Evolutionary conservation across 64 coral and sea anemone genomes (phyloP).

Genomic region (Porites australiensis): DNA sequence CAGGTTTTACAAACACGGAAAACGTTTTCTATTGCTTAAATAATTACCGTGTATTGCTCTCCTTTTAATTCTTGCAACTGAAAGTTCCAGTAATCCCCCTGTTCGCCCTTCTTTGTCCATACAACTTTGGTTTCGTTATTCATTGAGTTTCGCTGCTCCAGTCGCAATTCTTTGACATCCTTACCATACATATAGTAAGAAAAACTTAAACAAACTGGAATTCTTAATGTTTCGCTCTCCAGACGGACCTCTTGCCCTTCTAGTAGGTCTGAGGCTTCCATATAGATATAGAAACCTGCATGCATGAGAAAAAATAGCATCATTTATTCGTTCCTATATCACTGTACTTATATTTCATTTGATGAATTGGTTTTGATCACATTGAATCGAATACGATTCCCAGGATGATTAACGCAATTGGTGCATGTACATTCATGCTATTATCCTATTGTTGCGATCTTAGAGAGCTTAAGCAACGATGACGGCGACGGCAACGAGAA

Average conservation of each 20-base stretch:
- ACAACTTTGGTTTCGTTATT: neutral
- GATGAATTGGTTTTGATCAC: too few species aligned
- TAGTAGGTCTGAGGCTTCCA: conserved; percentile 30
- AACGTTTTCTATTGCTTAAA: too few species aligned
- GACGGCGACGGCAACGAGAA: too few species aligned
- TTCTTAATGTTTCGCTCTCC: conserved; percentile 7
- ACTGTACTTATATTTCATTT: too few species aligned
- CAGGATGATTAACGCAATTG: too few species aligned
- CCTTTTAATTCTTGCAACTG: neutral
- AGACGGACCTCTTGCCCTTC: conserved; percentile 2
- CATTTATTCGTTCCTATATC: too few species aligned
- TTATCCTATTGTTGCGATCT: too few species aligned
- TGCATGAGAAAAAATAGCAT: too few species aligned
- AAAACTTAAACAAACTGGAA: conserved; percentile 19
- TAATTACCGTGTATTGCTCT: conserved; percentile 37
- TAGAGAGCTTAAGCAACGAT: too few species aligned
- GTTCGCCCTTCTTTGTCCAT: conserved; percentile 8
- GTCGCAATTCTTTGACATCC: neutral
- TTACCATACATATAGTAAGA: conserved; percentile 36
- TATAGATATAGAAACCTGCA: conserved; percentile 42
- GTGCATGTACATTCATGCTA: too few species aligned
- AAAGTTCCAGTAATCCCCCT: conserved; percentile 26
- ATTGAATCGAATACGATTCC: too few species aligned
- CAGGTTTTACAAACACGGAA: too few species aligned
- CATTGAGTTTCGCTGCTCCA: conserved; percentile 22